These are phyloP conservation scores for Rhagoletis zephyria DNA, from an alignment of 1,140 invertebrate species.

Conservation along the genomic window DNA sequence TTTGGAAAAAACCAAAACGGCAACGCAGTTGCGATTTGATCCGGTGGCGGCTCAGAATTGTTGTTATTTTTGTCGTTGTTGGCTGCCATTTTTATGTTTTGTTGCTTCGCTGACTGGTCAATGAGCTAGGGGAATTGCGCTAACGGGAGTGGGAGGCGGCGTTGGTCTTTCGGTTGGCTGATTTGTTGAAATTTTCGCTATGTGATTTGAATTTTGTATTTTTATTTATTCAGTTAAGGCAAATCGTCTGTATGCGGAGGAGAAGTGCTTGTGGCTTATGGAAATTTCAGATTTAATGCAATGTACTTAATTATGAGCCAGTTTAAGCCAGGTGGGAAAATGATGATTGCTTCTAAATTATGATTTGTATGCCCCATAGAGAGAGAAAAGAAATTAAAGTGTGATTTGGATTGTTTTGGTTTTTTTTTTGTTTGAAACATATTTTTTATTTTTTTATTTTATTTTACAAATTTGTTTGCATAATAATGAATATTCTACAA, in stretches of 20 bases:
- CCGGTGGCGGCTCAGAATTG: neutral
- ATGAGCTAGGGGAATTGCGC: neutral
- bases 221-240: slow-evolving; percentile 1
- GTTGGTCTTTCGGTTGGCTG: slow-evolving; percentile 12
- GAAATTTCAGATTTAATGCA: too few species aligned
- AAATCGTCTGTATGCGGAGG: neutral
- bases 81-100: neutral
- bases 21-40: neutral
- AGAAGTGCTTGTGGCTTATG: neutral
- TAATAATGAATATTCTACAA: too few species aligned
- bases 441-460: too few species aligned
- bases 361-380: too few species aligned
- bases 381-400: too few species aligned
- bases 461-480: too few species aligned
- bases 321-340: too few species aligned
- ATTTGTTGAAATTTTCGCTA: slow-evolving; percentile 26
- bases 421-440: too few species aligned
- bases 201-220: slow-evolving; percentile 27
- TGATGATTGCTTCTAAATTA: too few species aligned
- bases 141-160: neutral
- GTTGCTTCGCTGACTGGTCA: neutral
- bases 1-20: too few species aligned
- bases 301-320: too few species aligned
- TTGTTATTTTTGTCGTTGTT: neutral
- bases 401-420: too few species aligned